These are phyloP conservation scores for Bufo gargarizans DNA, from an alignment of 2,113 vertebrate species.

Conservation along the genomic window DNA sequence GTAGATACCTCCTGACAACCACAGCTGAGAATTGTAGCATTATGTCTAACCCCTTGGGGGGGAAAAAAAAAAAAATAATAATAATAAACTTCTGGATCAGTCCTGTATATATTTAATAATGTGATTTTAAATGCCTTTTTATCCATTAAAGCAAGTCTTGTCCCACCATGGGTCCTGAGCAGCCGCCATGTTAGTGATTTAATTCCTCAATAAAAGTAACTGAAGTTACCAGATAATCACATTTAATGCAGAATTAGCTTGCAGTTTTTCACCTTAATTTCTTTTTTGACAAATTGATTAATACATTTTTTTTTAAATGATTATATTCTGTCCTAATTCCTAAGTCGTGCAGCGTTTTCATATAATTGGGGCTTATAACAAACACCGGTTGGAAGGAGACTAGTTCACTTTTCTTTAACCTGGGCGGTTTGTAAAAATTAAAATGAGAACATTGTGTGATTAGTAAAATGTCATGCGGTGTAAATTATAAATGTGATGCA, in stretches of 20 bases:
- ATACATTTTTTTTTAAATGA: too few relatives aligned
- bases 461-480: conserved; percentile 48
- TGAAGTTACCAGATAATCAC: background rate
- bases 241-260: background rate
- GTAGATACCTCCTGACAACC: too few relatives aligned
- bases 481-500: conserved; percentile 46
- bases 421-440: conserved; percentile 59
- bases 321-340: background rate
- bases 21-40: too few relatives aligned
- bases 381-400: background rate
- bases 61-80: too few relatives aligned
- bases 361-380: background rate
- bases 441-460: conserved; percentile 28
- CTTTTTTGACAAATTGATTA: background rate
- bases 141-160: background rate
- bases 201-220: background rate
- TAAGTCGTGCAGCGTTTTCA: background rate
- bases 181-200: background rate
- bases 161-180: background rate
- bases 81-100: background rate
- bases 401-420: conserved; percentile 45
- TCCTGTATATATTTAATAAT: background rate
- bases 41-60: too few relatives aligned
- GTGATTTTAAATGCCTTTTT: background rate
- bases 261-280: background rate